Conservation (phyloP, 2,888 invertebrate genomes). For the Meta bourneti region DNA sequence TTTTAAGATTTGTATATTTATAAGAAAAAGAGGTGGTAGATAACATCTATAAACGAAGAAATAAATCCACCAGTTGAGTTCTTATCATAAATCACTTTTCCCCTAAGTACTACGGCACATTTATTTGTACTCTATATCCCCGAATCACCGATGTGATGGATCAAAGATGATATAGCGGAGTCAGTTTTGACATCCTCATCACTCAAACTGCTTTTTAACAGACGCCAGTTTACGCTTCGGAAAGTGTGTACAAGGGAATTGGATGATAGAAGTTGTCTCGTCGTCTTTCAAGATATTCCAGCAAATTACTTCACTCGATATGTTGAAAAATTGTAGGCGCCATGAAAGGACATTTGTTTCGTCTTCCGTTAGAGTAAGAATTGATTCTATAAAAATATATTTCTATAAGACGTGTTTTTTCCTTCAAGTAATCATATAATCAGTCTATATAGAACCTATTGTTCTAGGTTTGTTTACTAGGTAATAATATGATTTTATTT, state of each 20-base stretch:
- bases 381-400: too few species aligned
- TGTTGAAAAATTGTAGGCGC: conserved; percentile 14
- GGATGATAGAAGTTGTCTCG: conserved; percentile 28
- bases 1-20: too few species aligned
- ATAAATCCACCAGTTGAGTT: conserved; percentile 23
- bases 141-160: conserved; percentile 34
- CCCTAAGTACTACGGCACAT: background rate
- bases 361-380: too few species aligned
- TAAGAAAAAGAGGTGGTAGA: too few species aligned
- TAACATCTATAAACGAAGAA: background rate
- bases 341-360: background rate
- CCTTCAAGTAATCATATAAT: too few species aligned
- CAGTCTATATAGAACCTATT: too few species aligned
- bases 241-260: background rate
- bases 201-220: conserved; percentile 37
- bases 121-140: conserved; percentile 42
- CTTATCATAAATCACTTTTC: background rate
- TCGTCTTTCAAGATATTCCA: conserved; percentile 23
- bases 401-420: too few species aligned
- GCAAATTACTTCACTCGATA: conserved; percentile 5
- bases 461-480: too few species aligned
- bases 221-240: conserved; percentile 33
- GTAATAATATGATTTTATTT: too few species aligned
- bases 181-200: conserved; percentile 42
- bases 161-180: conserved; percentile 31